phyloP scores from a whole-genome alignment of 2,888 invertebrate genomes.

The Eupithecia inturbata region DNA sequence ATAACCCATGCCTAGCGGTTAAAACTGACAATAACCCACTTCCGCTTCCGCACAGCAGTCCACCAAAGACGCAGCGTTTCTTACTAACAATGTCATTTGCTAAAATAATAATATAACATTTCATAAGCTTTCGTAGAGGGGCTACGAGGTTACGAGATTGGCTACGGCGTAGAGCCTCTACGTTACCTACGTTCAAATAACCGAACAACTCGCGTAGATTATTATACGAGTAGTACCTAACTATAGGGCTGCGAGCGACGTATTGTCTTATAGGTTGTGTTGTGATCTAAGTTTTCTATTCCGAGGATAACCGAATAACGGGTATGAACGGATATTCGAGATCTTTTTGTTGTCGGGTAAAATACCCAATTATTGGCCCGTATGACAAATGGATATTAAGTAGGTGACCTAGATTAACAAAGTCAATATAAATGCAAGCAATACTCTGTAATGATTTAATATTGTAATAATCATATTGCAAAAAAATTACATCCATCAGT shows the following conservation, averaged over 20 bases:
- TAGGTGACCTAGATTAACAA: neutral
- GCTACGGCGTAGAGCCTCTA: constrained; percentile 30
- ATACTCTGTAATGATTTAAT: no score
- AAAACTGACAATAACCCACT: neutral
- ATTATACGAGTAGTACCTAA: no score
- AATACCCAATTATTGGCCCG: neutral
- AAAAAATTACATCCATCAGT: no score
- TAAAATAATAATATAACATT: constrained; percentile 18
- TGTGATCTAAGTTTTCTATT: constrained; percentile 14
- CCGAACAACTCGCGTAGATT: no score
- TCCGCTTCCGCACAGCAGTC: neutral
- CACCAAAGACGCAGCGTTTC: neutral
- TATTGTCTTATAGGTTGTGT: no score
- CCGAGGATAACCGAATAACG: neutral
- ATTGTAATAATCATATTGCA: no score
- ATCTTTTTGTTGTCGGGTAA: neutral
- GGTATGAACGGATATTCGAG: no score
- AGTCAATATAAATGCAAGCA: no score
- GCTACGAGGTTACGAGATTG: constrained; percentile 9
- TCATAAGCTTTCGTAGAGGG: constrained; percentile 9
- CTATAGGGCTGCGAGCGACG: no score
- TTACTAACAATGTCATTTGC: constrained; percentile 12
- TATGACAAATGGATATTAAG: no score
- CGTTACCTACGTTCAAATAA: no score
- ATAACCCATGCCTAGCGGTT: neutral